Percentiles rank a stretch among this genome's conserved stretches.
These are phyloP conservation scores for Pseudorasbora parva DNA, from an alignment of 2,113 vertebrate species.

Conservation along the genomic window DNA sequence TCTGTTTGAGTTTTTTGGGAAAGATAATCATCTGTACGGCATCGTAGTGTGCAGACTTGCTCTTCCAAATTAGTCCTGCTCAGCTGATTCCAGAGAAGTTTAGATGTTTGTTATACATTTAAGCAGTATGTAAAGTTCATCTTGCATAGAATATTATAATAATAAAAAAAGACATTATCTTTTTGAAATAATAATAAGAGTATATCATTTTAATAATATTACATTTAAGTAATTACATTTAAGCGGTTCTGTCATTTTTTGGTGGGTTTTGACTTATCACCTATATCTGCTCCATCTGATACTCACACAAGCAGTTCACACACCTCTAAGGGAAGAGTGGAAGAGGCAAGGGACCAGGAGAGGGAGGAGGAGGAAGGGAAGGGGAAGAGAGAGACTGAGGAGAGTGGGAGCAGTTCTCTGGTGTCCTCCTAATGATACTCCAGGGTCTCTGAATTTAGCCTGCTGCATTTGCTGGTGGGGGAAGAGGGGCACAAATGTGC, in stretches of 20 bases:
- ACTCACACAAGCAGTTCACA: conserved; percentile 8
- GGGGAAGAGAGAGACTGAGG: conserved; percentile 32
- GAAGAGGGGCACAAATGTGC: background rate
- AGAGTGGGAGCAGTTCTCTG: conserved; percentile 52
- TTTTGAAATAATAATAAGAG: too few species aligned
- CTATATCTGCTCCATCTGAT: background rate
- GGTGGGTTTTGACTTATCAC: background rate
- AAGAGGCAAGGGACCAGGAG: conserved; percentile 26
- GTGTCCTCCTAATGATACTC: conserved; percentile 63
- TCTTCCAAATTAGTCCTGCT: background rate
- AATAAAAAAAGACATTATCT: too few species aligned
- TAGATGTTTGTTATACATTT: background rate
- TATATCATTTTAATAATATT: too few species aligned
- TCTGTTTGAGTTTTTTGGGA: conserved; percentile 49
- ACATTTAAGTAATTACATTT: background rate
- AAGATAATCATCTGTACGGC: background rate
- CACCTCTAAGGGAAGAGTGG: conserved; percentile 38
- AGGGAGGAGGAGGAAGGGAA: conserved; percentile 17
- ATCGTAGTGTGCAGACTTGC: background rate
- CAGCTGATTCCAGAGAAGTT: conserved; percentile 20
- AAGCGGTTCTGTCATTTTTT: background rate
- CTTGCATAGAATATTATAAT: background rate
- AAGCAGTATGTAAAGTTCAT: background rate
- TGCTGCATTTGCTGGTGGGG: conserved; percentile 42
- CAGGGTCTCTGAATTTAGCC: conserved; percentile 62